Evolutionary conservation across 1,140 invertebrate species (phyloP), one percentile per base, ranked within the genome.

Genomic region (Batillaria attramentaria): DNA sequence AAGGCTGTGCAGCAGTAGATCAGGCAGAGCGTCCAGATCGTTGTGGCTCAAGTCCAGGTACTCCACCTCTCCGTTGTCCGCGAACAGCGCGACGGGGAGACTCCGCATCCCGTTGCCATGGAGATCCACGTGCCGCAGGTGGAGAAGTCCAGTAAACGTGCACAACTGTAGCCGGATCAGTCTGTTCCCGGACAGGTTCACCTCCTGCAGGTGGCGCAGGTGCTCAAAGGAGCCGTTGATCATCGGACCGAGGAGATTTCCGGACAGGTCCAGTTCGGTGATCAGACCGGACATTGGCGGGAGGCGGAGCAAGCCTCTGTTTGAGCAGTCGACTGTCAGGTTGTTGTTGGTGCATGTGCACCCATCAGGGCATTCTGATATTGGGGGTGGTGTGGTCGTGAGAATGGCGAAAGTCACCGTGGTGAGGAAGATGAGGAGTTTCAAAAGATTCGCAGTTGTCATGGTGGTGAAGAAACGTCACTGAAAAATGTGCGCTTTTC

Each of bases 181-280:
- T 20, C 50, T 74, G 54, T 88, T 88, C n/a, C 79, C n/a, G 10
- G 85, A 84, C 13, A 89, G 78, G 75, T 84, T 82, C 6, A 89
- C 74, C 2, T 84, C 57, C 54, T 82, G 82, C 39, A 89, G 79
- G n/a, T 86, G 76, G 10, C 66, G 60, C 74, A 85, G 72, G 35
- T 66, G 42, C 2, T 74, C 80, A 41, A 86, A 83, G n/a, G 79
- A 77, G 18, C 65, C 72, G 72, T 81, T 83, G 43, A 87, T 70
- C 28, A 77, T 69, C 0, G 85, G 87, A 39, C 87, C 85, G 16
- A 88, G 65, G 18, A 77, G 72, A 78, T 83, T 87, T 33, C 77
- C 35, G 28, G 75, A 81, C 20, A 88, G 77, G 70, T 80, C 42
- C 35, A 87, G 75, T 8, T 79, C 54, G 66, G 46, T 72, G 16